phyloP scores from a whole-genome alignment of 2,888 invertebrate species.

The Lasioglossum malachurum region DNA sequence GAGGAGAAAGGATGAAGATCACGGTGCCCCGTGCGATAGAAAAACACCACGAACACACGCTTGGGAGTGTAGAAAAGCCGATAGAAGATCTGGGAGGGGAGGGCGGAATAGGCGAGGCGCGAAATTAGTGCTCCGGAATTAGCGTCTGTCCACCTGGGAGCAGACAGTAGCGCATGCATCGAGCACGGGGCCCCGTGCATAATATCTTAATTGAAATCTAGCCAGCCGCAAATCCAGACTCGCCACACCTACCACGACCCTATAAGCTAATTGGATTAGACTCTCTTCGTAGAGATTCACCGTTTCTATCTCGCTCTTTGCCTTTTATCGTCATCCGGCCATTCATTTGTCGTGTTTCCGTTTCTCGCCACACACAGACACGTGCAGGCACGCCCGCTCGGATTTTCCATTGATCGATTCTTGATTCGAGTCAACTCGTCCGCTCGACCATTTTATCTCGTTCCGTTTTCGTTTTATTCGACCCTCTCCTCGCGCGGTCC shows the following conservation, averaged over 20 bases:
- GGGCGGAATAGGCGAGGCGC: conserved; percentile 13
- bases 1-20: conserved; percentile 16
- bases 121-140: conserved; percentile 57
- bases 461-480: not conserved
- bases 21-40: conserved; percentile 59
- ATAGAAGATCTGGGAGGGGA: not conserved
- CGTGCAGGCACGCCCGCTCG: not conserved
- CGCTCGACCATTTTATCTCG: conserved; percentile 9
- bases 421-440: conserved; percentile 41
- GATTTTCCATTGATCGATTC: conserved; percentile 35
- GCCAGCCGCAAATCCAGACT: conserved; percentile 72
- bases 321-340: conserved; percentile 43
- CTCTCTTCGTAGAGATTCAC: conserved; percentile 71
- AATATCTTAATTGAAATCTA: conserved; percentile 81
- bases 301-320: conserved; percentile 51
- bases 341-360: conserved; percentile 41
- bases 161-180: conserved; percentile 68
- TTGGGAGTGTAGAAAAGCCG: conserved; percentile 46
- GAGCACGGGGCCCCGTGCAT: conserved; percentile 68
- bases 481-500: conserved; percentile 3
- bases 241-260: conserved; percentile 71
- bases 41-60: conserved; percentile 52
- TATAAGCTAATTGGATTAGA: conserved; percentile 79
- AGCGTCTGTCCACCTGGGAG: conserved; percentile 44
- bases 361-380: conserved; percentile 19